Percentiles rank a stretch among this genome's conserved stretches.
These are phyloP conservation scores for Peromyscus maniculatus DNA, from an alignment of 2,113 vertebrate species.

Conservation along the genomic window DNA sequence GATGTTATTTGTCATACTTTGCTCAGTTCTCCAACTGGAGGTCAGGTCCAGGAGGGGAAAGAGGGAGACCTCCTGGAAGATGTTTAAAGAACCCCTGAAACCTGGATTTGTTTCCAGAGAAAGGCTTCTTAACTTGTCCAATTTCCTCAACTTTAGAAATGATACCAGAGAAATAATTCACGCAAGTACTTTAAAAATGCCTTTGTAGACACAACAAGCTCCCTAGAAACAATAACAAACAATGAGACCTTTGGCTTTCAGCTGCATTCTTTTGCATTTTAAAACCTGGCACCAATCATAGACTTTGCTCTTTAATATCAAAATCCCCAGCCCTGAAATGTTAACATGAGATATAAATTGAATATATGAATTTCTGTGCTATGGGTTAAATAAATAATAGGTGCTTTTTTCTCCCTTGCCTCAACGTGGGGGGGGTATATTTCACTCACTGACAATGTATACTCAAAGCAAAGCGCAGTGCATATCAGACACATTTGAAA, in stretches of 20 bases:
- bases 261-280: neutral
- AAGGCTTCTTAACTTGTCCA: neutral
- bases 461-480: neutral
- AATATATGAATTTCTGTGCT: neutral
- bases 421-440: too few relatives aligned
- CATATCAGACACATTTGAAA: neutral
- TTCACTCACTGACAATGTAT: neutral
- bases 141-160: neutral
- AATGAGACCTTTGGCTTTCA: neutral
- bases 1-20: neutral
- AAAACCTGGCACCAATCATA: neutral
- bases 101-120: neutral
- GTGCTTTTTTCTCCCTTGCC: neutral
- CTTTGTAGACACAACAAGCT: neutral
- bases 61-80: neutral
- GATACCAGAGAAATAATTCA: constrained; percentile 21
- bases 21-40: neutral
- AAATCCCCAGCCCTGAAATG: neutral
- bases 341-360: neutral
- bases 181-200: constrained; percentile 14
- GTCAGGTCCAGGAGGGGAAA: neutral
- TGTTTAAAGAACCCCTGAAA: neutral
- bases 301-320: neutral
- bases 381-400: neutral
- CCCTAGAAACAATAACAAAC: neutral